Percentiles rank a stretch among this genome's conserved stretches.
Evolutionary conservation across 2,113 vertebrate species (phyloP).

Genomic region (Plotosus lineatus): DNA sequence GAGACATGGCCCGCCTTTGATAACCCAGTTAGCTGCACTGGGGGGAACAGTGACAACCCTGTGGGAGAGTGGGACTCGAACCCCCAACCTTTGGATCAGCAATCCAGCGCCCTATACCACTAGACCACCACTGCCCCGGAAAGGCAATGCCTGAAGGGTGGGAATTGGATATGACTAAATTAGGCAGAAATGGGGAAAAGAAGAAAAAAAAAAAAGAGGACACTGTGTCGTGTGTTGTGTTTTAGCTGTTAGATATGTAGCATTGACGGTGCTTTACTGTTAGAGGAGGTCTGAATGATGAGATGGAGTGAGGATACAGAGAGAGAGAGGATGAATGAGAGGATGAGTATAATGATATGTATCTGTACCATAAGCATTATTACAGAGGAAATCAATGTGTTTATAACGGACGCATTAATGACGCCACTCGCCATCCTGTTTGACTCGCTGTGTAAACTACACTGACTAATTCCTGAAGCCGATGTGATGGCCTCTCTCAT

Average conservation of each 20-base stretch:
- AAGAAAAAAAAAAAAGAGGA: no score
- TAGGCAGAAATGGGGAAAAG: no score
- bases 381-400: constrained; percentile 5
- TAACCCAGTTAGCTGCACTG: no score
- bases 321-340: not conserved
- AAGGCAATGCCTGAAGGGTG: no score
- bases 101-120: no score
- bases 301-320: not conserved
- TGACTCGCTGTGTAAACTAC: not conserved
- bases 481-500: not conserved
- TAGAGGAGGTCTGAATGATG: not conserved
- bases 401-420: not conserved
- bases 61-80: no score
- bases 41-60: no score
- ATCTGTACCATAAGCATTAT: constrained; percentile 9
- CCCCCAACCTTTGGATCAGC: no score
- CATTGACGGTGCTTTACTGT: not conserved
- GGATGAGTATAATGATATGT: constrained; percentile 14
- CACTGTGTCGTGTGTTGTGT: not conserved
- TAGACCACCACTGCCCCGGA: no score
- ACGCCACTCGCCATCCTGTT: not conserved
- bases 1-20: no score
- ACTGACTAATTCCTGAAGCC: not conserved
- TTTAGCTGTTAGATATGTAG: not conserved
- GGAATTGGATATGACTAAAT: no score